Evolutionary conservation across 2,888 invertebrate species (phyloP), one percentile per base, ranked within the genome.

Genomic region (Anorthoa munda): DNA sequence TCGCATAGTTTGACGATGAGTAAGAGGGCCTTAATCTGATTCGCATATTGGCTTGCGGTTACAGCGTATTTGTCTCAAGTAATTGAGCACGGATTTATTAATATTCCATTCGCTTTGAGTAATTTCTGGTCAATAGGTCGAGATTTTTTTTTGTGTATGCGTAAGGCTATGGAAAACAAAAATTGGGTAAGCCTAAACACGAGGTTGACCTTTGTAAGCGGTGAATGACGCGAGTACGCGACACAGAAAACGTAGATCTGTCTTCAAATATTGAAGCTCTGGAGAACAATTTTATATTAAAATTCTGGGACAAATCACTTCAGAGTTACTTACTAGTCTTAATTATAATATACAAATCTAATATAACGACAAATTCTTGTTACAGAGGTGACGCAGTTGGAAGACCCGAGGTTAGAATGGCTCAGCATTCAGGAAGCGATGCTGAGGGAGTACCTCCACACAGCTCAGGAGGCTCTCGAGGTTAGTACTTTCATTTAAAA

Each of bases 401-500:
- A 99, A 97, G 99, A 99, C 96, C 99, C 99, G 82, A 97, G 99
- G 90, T 97, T 98, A 96, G 99, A 99, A 97, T 99, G 99, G 99
- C 97, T 99, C 91, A 98, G 98, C 90, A 98, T 99, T 89, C 99
- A 99, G 96, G 99, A 99, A 97, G 98, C 98, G 85, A 99, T 99
- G 99, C 97, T 99, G 93, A 97, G 99, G 94, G 99, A 99, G 92
- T 99, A 99, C 97, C 97, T 99, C 92, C 98, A 98, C 89, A 99
- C 99, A 82, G 99, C 99, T 83, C 98, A 99, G 97, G 99, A 99
- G 96, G 99, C 99, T 92, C 97, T 99, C 93, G 98, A 99, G 97
- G 99, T 98, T 92, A 97, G 97, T 90, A 69, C 61, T 21, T 9
- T 46, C 4, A 46, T 61, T 23, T 50, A 60, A 12, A n/a, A 26